Base-by-base conservation (phyloP, 1,140 invertebrate genomes). In the Rhynchophorus ferrugineus region DNA sequence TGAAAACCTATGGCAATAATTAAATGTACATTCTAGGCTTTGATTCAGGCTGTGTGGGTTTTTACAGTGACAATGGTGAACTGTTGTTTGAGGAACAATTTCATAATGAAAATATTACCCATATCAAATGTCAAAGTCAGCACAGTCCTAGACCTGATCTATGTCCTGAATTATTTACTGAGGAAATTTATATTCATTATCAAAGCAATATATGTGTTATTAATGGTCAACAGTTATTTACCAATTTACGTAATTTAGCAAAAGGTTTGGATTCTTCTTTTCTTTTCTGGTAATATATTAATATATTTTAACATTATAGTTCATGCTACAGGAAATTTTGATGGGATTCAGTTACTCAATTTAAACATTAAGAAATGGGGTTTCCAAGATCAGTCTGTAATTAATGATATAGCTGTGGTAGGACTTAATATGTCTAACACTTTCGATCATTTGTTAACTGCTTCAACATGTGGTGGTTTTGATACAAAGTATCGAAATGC, bases 61-160 rank as follows among this genome's bases (percentile, higher is more conserved):
- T 96, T 72, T 96, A 93, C 66, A 91, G 89, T 7, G 92, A 94
- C 76, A 83, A 79, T 61, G 90, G 89, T 22, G 78, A 82, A 56
- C 73, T 91, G 33, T 73, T 98, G 21, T 72, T 95, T 11, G 82
- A 82, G 34, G 91, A 96, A 68, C 80, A 87, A 59, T 78, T 94
- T 42, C 89, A 95, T 66, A 83, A 87, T 63, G 87, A 89, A 64
- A 75, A 81, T 18, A 84, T 96, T 8, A 66, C 82, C 19, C 80
- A 77, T 52, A 75, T 96, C 42, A 91, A 91, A 69, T 89, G 90
- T 64, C 83, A 89, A 49, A 89, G 87, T 6, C 83, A 80, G 69
- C 78, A 72, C 49, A 79, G 73, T 52, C 76, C 79, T 43, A 76
- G 75, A 61, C 75, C 78, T 54, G 62, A 75, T 34, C 74, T 78